Base-by-base conservation (phyloP, 2,888 invertebrate genomes). In the Terebella lapidaria region DNA sequence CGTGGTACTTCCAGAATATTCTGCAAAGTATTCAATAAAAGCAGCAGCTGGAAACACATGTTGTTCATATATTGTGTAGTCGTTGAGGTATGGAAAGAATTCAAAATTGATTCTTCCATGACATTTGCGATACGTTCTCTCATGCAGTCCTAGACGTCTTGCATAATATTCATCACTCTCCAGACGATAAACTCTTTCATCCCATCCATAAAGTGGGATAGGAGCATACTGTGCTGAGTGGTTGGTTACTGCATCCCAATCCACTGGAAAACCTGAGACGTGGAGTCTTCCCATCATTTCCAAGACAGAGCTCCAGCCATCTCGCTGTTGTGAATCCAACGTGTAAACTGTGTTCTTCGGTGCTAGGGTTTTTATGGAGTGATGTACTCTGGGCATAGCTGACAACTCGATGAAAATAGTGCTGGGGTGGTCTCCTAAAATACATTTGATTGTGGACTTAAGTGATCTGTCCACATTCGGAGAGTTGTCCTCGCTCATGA, bases 351-450 rank as follows among this genome's bases (percentile, higher is more conserved):
- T n/a, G n/a, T n/a, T n/a, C n/a, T n/a, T n/a, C n/a, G n/a, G n/a
- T n/a, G n/a, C n/a, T n/a, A n/a, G n/a, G n/a, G n/a, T n/a, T n/a
- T n/a, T n/a, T n/a, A n/a, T n/a, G n/a, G n/a, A n/a, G n/a, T n/a
- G n/a, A n/a, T n/a, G n/a, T n/a, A 62, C 30, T 2, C 52, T 57
- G 2, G 62, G 46, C 3, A 57, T 5, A 10, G 56, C 59, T 5
- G 59, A 15, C 20, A 56, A 18, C 30, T 62, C 62, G n/a, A 62
- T 15, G 29, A 62, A 59, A 22, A 57, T n/a, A 4, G 49, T 46
- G 24, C 52, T 47, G 27, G 28, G 26, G 24, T 60, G 26, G 26
- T 59, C 60, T n/a, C n/a, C n/a, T n/a, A n/a, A n/a, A n/a, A n/a
- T n/a, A n/a, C n/a, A n/a, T n/a, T n/a, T n/a, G n/a, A n/a, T n/a